Evolutionary conservation across 64 coral and sea anemone genomes (phyloP), one percentile per base, ranked within the genome.

Genomic region (Montipora foliosa): DNA sequence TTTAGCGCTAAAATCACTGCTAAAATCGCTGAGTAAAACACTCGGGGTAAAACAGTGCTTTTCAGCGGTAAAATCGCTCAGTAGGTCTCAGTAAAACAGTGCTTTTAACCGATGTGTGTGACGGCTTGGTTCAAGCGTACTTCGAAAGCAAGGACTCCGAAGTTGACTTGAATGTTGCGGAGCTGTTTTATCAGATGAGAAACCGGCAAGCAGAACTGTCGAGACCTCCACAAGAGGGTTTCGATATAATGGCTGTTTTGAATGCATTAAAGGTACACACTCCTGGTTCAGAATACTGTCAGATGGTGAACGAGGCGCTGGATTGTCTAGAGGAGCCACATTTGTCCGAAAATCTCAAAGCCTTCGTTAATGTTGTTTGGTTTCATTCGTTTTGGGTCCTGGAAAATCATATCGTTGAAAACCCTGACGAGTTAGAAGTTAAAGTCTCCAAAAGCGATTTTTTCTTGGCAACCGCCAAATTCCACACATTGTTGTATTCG

Each of bases 171-270:
- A 66, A 8, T 64, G 11, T 78, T 0, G 75, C 52, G 2, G 3
- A 89, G 13, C 52, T 89, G 0, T 89, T 58, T 66, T 51, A 79
- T 3, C n/a, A 78, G 55, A 14, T 73, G 22, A 46, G 47, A 17
- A 1, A 11, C 53, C 87, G 78, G 2, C 51, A 89, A 75, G 20
- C 87, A 19, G 87, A 89, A 17, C 29, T 89, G 46, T 89, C 75
- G 10, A 46, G 53, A 0, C 87, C 87, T n/a, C 74, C 75, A 1
- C 4, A 3, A 5, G 62, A 37, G 2, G 51, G 14, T 10, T 8
- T 71, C 17, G 83, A 69, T n/a, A 0, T n/a, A 50, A 47, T 5
- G 4, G 11, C 8, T 6, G 10, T 82, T 16, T 62, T 82, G 29
- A 87, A 11, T 3, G 5, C 1, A 20, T 50, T 79, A 10, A 89